Conservation (phyloP, 2,113 vertebrate species). For the Microcebus murinus region DNA sequence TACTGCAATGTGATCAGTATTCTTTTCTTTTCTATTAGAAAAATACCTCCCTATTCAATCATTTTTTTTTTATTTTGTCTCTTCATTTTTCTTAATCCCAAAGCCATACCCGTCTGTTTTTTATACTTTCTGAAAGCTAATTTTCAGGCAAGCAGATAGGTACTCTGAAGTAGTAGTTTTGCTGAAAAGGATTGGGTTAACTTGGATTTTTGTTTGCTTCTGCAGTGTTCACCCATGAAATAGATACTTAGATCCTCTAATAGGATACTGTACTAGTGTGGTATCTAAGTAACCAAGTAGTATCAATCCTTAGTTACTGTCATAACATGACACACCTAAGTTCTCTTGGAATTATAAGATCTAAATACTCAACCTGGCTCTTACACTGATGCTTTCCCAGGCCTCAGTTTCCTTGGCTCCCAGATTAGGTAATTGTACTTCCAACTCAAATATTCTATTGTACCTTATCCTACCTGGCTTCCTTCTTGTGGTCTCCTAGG, state of each 20-base stretch:
- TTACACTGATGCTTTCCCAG: background rate
- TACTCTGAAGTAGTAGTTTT: background rate
- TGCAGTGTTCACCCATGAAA: slow-evolving; percentile 17
- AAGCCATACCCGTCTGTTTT: background rate
- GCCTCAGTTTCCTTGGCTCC: background rate
- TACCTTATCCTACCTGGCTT: background rate
- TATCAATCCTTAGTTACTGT: background rate
- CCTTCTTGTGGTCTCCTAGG: background rate
- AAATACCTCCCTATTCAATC: background rate
- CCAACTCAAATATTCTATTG: background rate
- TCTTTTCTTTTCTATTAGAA: background rate
- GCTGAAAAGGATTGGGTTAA: background rate
- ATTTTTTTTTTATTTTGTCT: background rate
- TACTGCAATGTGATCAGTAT: background rate
- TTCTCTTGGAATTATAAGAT: background rate
- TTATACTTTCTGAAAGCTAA: slow-evolving; percentile 31
- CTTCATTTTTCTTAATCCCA: background rate
- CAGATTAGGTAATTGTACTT: background rate
- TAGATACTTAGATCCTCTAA: background rate
- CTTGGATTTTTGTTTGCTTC: slow-evolving; percentile 28
- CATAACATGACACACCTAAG: background rate
- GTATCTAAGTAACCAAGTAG: background rate
- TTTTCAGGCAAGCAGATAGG: background rate
- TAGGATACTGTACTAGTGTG: background rate
- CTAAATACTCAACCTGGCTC: background rate